Evolutionary conservation across 2,113 vertebrate genomes (phyloP), one percentile per base, ranked within the genome.

Genomic region (Tiliqua scincoides): DNA sequence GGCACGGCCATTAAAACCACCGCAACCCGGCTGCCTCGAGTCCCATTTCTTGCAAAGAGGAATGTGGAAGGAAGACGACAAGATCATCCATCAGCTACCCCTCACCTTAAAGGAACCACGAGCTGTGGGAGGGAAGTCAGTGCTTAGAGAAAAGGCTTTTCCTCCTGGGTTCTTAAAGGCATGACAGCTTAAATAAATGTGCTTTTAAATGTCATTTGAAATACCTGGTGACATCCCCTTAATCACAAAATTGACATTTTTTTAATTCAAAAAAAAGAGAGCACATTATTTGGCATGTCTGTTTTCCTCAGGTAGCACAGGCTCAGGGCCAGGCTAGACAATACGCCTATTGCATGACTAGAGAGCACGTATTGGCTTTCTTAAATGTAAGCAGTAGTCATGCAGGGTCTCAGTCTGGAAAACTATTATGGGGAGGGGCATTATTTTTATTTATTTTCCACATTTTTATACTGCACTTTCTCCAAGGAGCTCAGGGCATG

Each of bases 161-260:
- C 81, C 86, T 65, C 79, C 7, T 23, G 65, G 32, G 80, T 37
- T 84, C 75, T 57, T 68, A 32, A n/a, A 87, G 79, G 43, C 40
- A 80, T 88, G 92, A 78, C 74, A 91, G 74, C 37, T 91, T 82
- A 86, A 78, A 27, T 78, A 85, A 83, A 0, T 62, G 18, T 59
- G 35, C 40, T 87, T 92, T 81, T 4, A 83, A 73, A 79, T 59
- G 59, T 79, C 91, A 88, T 63, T 52, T 61, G 86, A n/a, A 3
- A 85, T 87, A 86, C 17, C 75, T 14, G 21, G 62, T 18, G 5
- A 17, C 79, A 89, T 68, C 54, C 37, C 57, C 78, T 86, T 88
- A 27, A 62, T 37, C 81, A 85, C 65, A 85, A 92, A 65, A 70
- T 70, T 79, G 27, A 80, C 27, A n/a, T 82, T 65, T 62, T 73